Evolutionary conservation across 2,888 invertebrate genomes (phyloP).

Genomic region (Fragum sueziense): DNA sequence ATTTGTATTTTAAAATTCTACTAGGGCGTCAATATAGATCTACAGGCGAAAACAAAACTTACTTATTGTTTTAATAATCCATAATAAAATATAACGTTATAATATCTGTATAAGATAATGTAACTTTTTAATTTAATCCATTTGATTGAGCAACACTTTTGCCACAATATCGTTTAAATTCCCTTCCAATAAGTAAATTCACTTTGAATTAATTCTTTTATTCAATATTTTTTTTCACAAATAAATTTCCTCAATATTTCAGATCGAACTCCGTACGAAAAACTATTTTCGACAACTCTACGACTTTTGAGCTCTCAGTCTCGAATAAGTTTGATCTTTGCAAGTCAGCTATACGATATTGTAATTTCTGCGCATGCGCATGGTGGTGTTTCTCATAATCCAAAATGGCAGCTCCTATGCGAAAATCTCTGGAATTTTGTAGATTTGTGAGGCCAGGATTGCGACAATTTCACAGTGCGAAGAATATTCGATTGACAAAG

Average conservation of each 20-base stretch:
- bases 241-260: too few species aligned
- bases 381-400: not conserved
- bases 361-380: slow-evolving; percentile 48
- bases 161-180: too few species aligned
- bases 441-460: slow-evolving; percentile 12
- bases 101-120: too few species aligned
- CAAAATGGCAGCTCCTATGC: slow-evolving; percentile 60
- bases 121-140: too few species aligned
- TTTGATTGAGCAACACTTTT: too few species aligned
- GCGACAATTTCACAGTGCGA: slow-evolving; percentile 46
- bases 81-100: too few species aligned
- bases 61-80: too few species aligned
- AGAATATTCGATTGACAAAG: slow-evolving; percentile 12
- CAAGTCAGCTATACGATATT: slow-evolving; percentile 23
- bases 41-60: too few species aligned
- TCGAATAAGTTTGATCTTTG: not conserved
- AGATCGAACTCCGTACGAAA: not conserved
- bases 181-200: too few species aligned
- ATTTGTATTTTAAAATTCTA: too few species aligned
- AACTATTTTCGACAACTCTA: not conserved
- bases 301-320: not conserved
- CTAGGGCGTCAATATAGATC: too few species aligned
- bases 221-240: not conserved
- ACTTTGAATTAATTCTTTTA: too few species aligned
- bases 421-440: slow-evolving; percentile 6